Base-by-base conservation (phyloP, 2,113 vertebrate genomes). In the Thalassarche chlororhynchos region DNA sequence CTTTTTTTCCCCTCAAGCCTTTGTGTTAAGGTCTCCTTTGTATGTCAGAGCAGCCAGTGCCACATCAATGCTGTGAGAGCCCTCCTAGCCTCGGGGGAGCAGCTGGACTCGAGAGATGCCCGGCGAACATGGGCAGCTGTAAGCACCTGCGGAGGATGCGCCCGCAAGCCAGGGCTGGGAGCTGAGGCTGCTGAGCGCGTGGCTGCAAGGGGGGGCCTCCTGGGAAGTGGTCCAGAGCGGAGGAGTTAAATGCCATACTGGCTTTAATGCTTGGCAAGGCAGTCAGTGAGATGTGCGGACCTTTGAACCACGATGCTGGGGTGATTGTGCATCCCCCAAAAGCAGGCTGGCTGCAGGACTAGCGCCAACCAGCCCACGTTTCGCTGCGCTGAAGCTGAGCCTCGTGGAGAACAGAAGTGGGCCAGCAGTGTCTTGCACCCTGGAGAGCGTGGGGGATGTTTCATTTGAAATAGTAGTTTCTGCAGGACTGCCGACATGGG, bases 61-160 rank as follows among this genome's bases (percentile, higher is more conserved):
- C 34, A 8, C n/a, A 7, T 1, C 0, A 28, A 18, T 54, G 46
- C 68, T 25, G 20, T 4, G 4, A 5, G 26, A 62, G 25, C 57
- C 51, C 38, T 60, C 25, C 36, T 12, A 5, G 29, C 29, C 72
- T 36, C 13, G 3, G 25, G 32, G 58, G 40, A 36, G 70, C 46
- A 16, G 65, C 58, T 8, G 70, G 65, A 12, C 71, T 11, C 1
- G 0, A 24, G 71, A 14, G 64, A 17, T 54, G 52, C 46, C 29
- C 4, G 2, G 62, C 1, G 1, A 62, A 18, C 7, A 1, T 0
- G 32, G 34, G 75, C 54, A 17, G 38, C 34, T 0, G 8, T 15
- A 4, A 42, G 62, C 69, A 12, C 44, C 62, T 9, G 57, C 7
- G 3, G 54, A 44, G 54, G 66, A 72, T 40, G 80, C 2, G 1